Conservation (phyloP, 2,113 vertebrate species). For the Scortum barcoo region DNA sequence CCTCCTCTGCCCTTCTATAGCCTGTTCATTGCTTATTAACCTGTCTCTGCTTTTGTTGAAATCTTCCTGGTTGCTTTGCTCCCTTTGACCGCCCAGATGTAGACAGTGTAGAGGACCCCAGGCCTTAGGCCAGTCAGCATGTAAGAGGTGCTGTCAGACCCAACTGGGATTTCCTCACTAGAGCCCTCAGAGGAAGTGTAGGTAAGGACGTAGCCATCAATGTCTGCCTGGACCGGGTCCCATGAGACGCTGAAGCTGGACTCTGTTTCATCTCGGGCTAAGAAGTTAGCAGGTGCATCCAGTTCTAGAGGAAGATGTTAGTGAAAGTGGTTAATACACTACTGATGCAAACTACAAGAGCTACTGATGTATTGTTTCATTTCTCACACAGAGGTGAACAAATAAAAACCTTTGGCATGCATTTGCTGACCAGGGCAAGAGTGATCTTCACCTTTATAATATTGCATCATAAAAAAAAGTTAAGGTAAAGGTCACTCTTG, state of each 20-base stretch:
- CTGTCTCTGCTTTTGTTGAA: slow-evolving; percentile 81
- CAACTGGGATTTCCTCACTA: slow-evolving; percentile 75
- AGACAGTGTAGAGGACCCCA: slow-evolving; percentile 82
- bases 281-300: slow-evolving; percentile 68
- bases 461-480: neutral
- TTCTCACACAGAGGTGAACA: neutral
- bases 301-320: slow-evolving; percentile 64
- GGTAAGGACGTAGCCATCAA: slow-evolving; percentile 87
- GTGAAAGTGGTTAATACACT: slow-evolving; percentile 38
- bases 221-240: slow-evolving; percentile 80
- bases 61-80: slow-evolving; percentile 81
- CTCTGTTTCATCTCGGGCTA: slow-evolving; percentile 80
- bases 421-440: neutral
- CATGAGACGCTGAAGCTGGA: slow-evolving; percentile 80
- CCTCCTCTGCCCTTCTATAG: neutral
- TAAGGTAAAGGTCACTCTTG: neutral
- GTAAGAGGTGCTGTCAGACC: slow-evolving; percentile 74
- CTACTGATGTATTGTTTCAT: slow-evolving; percentile 41
- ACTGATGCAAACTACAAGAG: slow-evolving; percentile 38
- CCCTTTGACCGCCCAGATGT: slow-evolving; percentile 85
- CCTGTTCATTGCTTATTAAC: slow-evolving; percentile 62
- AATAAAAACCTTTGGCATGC: slow-evolving; percentile 7
- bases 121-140: slow-evolving; percentile 82
- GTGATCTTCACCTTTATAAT: neutral
- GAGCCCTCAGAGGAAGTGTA: slow-evolving; percentile 82